These are phyloP conservation scores for Pseudomyrmex flavicornis DNA, from an alignment of 1,140 invertebrate genomes.

Conservation along the genomic window DNA sequence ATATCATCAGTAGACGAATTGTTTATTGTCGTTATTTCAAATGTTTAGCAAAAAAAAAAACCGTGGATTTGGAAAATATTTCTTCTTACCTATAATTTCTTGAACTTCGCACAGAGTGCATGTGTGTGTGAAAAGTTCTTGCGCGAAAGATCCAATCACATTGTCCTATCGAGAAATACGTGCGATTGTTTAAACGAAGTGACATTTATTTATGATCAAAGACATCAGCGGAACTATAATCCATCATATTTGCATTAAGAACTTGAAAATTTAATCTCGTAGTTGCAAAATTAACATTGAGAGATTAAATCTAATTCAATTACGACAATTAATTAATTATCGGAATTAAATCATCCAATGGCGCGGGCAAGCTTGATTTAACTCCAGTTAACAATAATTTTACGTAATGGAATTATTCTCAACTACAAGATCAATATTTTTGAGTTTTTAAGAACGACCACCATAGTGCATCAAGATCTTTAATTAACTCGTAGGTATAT, in stretches of 20 bases:
- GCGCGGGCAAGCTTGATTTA: constrained; percentile 8
- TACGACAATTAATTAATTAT: constrained; percentile 4
- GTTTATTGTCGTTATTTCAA: constrained; percentile 21
- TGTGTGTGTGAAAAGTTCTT: background rate
- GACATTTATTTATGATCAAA: background rate
- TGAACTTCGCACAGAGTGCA: background rate
- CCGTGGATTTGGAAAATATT: background rate
- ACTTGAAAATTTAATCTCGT: constrained; percentile 25
- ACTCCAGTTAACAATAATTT: constrained; percentile 18
- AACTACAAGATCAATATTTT: constrained; percentile 26
- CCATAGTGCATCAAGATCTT: background rate
- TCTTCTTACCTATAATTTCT: constrained; percentile 16
- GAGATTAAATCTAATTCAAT: constrained; percentile 9
- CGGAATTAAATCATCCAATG: constrained; percentile 2
- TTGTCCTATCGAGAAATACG: constrained; percentile 1
- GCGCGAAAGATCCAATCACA: constrained; percentile 9
- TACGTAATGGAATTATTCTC: background rate
- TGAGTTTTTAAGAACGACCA: constrained; percentile 10
- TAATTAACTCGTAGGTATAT: background rate
- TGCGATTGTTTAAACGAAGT: constrained; percentile 16
- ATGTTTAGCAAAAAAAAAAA: constrained; percentile 1
- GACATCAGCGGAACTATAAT: background rate
- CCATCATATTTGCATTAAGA: background rate
- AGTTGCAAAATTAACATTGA: constrained; percentile 12
- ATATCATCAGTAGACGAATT: background rate